Evolutionary conservation across 2,888 invertebrate genomes (phyloP), one percentile per base, ranked within the genome.

Genomic region (Scaptomyza flava): DNA sequence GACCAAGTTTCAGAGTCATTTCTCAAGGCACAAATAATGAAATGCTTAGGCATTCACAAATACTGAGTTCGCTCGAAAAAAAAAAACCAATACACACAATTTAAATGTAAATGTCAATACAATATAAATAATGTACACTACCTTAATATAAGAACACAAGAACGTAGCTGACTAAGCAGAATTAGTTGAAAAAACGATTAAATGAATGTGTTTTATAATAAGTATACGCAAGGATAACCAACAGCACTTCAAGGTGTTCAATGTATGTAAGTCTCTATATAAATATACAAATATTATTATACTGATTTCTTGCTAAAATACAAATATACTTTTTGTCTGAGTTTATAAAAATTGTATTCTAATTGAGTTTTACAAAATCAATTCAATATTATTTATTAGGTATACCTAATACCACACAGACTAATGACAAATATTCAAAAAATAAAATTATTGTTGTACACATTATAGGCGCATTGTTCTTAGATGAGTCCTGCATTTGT

Each of bases 231-330:
- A 56, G 58, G 60, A 67, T 71, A 77, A 51, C 77, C 67, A 60
- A 67, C 48, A 74, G 72, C 73, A 74, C 77, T 59, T 46, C 43
- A 1, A 71, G 45, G 72, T 74, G 74, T 72, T 72, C 57, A 76
- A 47, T 48, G 41, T 58, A 51, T 17, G 17, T 17, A 17, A 17
- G 17, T 51, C 51, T 51, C n/a, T 38, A 56, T 41, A 54, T 43
- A 58, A 36, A 68, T 23, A 59, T 45, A 50, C 31, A 38, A 20
- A 42, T 51, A 56, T 70, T 36, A 72, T 60, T 65, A 72, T 42
- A 61, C 48, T 31, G 31, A 61, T 67, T 71, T 56, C 66, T 45
- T 51, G 57, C 45, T 67, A 11, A 52, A 51, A 67, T 41, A 53
- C 47, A 46, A 61, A 56, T 68, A 31, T 68, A 68, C 36, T 66